Evolutionary conservation across 2,113 vertebrate species (phyloP), one percentile per base, ranked within the genome.

Genomic region (Odontophorus gujanensis): DNA sequence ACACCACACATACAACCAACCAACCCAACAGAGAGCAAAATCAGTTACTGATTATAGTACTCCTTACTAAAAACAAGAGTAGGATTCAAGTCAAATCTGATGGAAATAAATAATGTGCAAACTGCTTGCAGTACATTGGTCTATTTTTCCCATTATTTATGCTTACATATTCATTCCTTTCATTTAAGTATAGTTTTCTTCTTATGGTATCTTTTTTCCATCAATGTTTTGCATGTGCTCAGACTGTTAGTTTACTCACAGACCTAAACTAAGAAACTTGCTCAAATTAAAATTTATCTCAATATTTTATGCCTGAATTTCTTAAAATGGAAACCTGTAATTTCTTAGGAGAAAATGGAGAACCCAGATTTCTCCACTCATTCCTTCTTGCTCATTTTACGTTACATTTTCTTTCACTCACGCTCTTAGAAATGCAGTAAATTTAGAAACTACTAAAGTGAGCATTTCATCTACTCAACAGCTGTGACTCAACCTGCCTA

Each of bases 401-500:
- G n/a, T 34, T 43, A 36, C 12, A 78, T 75, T 75, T 42, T 48
- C 67, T 48, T 77, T 58, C 50, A 50, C 73, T 57, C 26, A 24
- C 17, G 26, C 73, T 89, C 66, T 48, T 17, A 50, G 81, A 79
- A 91, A 94, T 1, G 45, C 78, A 81, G 75, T 32, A 71, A 81
- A 85, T 63, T 78, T 8, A 45, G 47, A 73, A 73, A 65, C 53
- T 40, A n/a, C 34, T 51, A 6, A 93, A 93, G 75, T 42, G 45
- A 71, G 74, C 48, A 57, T 83, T 86, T 92, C 34, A 63, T 76
- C 59, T 59, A 13, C 67, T n/a, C 10, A 55, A 71, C 85, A 94
- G 87, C 74, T 74, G 91, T 73, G 77, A 76, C 91, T 78, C 61
- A 75, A 53, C 57, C 76, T 58, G 76, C 21, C 90, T 75, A 5